Evolutionary conservation across 2,888 invertebrate genomes (phyloP), one percentile per base, ranked within the genome.

Genomic region (Sarcophaga caerulescens): DNA sequence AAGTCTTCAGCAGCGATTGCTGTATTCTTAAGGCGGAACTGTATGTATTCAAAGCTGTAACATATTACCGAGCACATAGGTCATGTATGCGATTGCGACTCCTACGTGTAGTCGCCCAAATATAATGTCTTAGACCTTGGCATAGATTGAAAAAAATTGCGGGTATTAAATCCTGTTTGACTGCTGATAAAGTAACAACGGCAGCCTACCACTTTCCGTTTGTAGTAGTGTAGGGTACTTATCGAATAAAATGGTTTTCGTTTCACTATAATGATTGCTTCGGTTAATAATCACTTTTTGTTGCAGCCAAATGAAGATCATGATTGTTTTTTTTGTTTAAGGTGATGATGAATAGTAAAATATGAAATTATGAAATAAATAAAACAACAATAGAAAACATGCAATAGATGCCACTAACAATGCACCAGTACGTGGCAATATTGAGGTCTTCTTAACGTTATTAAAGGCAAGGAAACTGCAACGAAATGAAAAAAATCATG

Each of bases 281-380:
- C 66, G 68, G 47, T 71, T 69, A 77, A 77, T 78, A 78, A 85
- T 81, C 73, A 81, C 71, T 81, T 85, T 84, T 84, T 68, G 77
- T 66, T 85, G 76, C 59, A 57, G 23, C 63, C 77, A 81, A 85
- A 78, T 81, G 59, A 85, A 81, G 81, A 81, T 85, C 85, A 85
- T 75, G 85, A 79, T 85, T 66, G 81, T 75, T 81, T 52, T 25
- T 35, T 80, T 70, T 63, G 45, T 66, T 19, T 71, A 85, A 82
- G 79, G 66, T 47, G 62, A 70, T 79, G 76, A 80, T 83, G 80
- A 83, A 74, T 76, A 25, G 59, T 62, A 82, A 79, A 70, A 69
- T 21, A 57, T 21, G 25, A 60, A 52, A 78, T 65, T 10, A 35
- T 35, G 35, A 76, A 75, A 69, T 60, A 60, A 69, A 21, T 35